Evolutionary conservation across 2,797 vertebrate species (phyloP), one percentile per base, ranked within the genome.

Genomic region (Megalops cyprinoides): DNA sequence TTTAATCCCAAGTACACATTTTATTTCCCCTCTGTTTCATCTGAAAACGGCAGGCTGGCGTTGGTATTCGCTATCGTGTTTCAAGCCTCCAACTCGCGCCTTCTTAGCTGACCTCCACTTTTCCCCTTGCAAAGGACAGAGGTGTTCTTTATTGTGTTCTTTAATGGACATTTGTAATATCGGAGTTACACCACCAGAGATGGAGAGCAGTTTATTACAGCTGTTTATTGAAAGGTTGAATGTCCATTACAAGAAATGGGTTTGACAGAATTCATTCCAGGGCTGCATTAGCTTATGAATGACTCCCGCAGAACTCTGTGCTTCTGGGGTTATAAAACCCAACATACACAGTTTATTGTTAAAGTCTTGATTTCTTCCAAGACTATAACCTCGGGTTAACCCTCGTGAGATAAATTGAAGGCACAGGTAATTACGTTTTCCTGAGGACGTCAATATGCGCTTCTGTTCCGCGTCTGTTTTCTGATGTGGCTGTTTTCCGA

Each of bases 241-340:
- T 31, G 58, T 9, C 58, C 25, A 60, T 60, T 60, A 60, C 7
- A 8, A 60, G n/a, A 60, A 60, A 60, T 28, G 56, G 25, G 56
- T 60, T 60, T 60, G 58, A 60, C 58, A 60, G 58, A 60, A 60
- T 60, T 31, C 25, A 60, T 60, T 60, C 25, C 58, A 31, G 58
- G 58, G 31, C 58, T 31, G 25, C 58, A 60, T 60, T 60, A 60
- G n/a, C n/a, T 60, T 60, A 31, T 60, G 58, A 60, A 60, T 60
- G 58, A 60, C 58, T 60, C 58, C 25, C 58, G 12, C n/a, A 3
- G n/a, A 60, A 25, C 58, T 28, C 25, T 1, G 8, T 25, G 1
- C 58, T 60, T 25, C 58, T 53, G 12, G 2, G 8, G 7, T 53
- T 14, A n/a, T n/a, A n/a, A n/a, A n/a, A n/a, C n/a, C n/a, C n/a